Evolutionary conservation across 2,888 invertebrate species (phyloP), one percentile per base, ranked within the genome.

Genomic region (Rhopalosiphum nymphaeae): DNA sequence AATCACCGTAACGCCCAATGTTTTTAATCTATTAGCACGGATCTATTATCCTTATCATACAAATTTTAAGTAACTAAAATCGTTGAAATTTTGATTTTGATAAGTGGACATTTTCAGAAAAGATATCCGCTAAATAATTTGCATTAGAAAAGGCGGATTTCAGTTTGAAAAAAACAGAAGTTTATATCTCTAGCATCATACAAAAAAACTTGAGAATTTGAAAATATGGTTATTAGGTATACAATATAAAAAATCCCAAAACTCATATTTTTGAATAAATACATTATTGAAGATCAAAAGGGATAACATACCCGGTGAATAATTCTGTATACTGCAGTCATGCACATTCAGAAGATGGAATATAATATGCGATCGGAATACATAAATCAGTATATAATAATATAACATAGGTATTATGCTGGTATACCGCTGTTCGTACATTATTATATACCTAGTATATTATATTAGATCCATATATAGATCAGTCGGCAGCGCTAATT

Each of bases 381-480:
- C 46, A 90, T 90, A 90, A 90, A 90, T 90, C 90, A 90, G 61
- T 11, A 46, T n/a, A 57, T 78, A 67, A n/a, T 67, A 25, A 61
- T 26, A n/a, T 16, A 53, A 25, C 3, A 53, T 53, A 53, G n/a
- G n/a, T 78, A 16, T 46, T 36, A 16, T 3, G 44, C 7, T 42
- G 29, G 56, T 44, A 89, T 42, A 57, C 44, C 42, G 44, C 26
- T 89, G 49, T 89, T 89, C 9, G 61, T n/a, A 26, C 44, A 44
- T 85, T 44, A 44, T 44, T 85, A 85, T 85, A 85, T n/a, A 86
- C 13, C 29, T 46, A 3, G 78, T 57, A 11, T 78, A 21, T 42
- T 78, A 21, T 42, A 36, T 46, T n/a, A 10, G 90, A 46, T 90
- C 90, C 90, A 90, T 90, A 90, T 89, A 89, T 89, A 89, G 89